Conservation (phyloP, 2,797 vertebrate genomes). For the Lutjanus argentimaculatus region DNA sequence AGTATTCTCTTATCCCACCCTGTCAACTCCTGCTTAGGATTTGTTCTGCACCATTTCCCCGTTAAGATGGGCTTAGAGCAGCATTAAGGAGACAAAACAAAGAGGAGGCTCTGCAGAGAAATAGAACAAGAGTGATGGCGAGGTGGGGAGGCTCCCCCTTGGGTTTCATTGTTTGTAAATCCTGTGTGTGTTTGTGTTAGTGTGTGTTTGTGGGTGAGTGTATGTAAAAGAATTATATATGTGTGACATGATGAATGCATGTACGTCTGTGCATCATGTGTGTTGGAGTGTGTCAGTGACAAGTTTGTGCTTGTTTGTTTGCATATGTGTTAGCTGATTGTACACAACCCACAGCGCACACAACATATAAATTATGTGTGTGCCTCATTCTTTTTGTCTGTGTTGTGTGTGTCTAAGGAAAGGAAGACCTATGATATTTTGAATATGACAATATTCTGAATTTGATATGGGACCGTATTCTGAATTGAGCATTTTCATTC, state of each 20-base stretch:
- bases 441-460: too few relatives aligned
- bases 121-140: conserved; percentile 60
- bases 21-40: conserved; percentile 78
- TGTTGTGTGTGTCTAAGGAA: neutral
- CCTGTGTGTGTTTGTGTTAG: conserved; percentile 25
- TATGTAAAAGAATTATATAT: neutral
- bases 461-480: too few relatives aligned
- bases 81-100: conserved; percentile 80
- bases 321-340: neutral
- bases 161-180: conserved; percentile 62
- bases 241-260: neutral
- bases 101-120: conserved; percentile 60
- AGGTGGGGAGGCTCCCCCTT: conserved; percentile 54
- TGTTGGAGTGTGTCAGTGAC: neutral
- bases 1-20: conserved; percentile 71
- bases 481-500: too few relatives aligned
- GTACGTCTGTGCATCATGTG: neutral
- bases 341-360: neutral
- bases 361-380: neutral
- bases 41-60: conserved; percentile 84
- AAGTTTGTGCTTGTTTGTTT: neutral
- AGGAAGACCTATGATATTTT: neutral
- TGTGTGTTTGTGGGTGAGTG: conserved; percentile 10
- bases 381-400: neutral
- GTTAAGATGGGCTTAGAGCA: conserved; percentile 81